Percentiles rank a stretch among this genome's conserved stretches.
Evolutionary conservation across 2,888 invertebrate genomes (phyloP).

Genomic region (Danaus chrysippus): DNA sequence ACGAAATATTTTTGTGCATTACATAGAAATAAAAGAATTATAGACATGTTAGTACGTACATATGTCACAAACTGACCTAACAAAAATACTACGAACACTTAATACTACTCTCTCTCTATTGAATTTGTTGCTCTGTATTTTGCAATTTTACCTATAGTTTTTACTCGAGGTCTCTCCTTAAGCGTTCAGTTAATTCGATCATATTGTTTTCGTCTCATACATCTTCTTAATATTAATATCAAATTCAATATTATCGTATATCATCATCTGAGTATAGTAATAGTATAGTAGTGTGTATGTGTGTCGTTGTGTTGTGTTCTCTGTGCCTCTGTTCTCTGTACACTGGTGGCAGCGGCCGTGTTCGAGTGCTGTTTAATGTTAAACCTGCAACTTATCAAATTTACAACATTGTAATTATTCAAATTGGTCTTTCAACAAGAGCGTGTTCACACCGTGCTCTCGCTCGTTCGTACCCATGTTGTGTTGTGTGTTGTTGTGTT

Average conservation of each 20-base stretch:
- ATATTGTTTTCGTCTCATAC: no score
- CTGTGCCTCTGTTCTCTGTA: no score
- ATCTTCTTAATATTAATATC: not conserved
- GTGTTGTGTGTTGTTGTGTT: conserved; percentile 35
- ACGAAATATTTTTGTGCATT: not conserved
- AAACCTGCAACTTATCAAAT: conserved; percentile 26
- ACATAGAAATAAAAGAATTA: no score
- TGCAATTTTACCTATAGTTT: no score
- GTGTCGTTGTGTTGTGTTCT: not conserved
- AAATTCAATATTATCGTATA: not conserved
- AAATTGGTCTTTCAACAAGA: conserved; percentile 24
- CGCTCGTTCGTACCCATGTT: conserved; percentile 1
- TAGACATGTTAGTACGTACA: no score
- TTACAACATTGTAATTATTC: conserved; percentile 36
- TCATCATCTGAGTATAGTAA: not conserved
- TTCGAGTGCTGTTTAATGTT: conserved; percentile 1
- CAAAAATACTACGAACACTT: not conserved
- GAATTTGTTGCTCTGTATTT: no score
- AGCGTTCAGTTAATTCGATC: no score
- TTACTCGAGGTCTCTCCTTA: no score
- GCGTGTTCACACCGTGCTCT: conserved; percentile 9
- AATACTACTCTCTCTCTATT: not conserved
- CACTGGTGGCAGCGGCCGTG: not conserved
- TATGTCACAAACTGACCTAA: not conserved
- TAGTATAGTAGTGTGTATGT: not conserved